Evolutionary conservation across 2,113 vertebrate species (phyloP), one percentile per base, ranked within the genome.

Genomic region (Prochilodus magdalenae): DNA sequence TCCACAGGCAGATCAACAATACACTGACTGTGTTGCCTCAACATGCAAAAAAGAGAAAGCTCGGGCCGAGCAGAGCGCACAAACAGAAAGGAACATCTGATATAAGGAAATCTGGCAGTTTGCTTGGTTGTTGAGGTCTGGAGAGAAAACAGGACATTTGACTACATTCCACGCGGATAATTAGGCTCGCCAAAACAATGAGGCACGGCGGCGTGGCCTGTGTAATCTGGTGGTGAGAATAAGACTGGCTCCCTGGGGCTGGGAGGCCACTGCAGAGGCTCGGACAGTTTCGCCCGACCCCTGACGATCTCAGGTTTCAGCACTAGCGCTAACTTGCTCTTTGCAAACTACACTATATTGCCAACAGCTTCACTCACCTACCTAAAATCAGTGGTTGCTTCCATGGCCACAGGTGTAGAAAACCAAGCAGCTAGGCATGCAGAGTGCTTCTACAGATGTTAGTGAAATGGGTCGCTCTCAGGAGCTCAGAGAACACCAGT

Each of bases 1-100:
- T 29, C 65, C 84, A 16, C 53, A 30, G 80, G 29, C 67, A 80
- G 53, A 76, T n/a, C 47, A 83, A 86, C 85, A 86, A 81, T 83
- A 53, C 63, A n/a, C 49, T 27, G 10, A 60, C 73, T 86, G 75
- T 85, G 47, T n/a, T 27, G 66, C 59, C 12, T 16, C 4, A 63
- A 49, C 53, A 13, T 49, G 44, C 5, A 72, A 5, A 13, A 5
- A 72, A n/a, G n/a, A 18, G n/a, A 15, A 40, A 29, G 29, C 7
- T 26, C 4, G 7, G 26, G 3, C 20, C 24, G 20, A 72, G 10
- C 8, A n/a, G 55, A 47, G 27, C 47, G 18, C 0, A 5, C 29
- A 49, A 26, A 65, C 1, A 15, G 29, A 20, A 51, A 10, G 26
- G 26, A 36, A 36, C 13, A 5, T 55, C 44, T 29, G 47, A 27